Percentiles rank a stretch among this genome's conserved stretches.
These are phyloP conservation scores for Hydrophis major DNA, from an alignment of 2,797 vertebrate species.

Conservation along the genomic window DNA sequence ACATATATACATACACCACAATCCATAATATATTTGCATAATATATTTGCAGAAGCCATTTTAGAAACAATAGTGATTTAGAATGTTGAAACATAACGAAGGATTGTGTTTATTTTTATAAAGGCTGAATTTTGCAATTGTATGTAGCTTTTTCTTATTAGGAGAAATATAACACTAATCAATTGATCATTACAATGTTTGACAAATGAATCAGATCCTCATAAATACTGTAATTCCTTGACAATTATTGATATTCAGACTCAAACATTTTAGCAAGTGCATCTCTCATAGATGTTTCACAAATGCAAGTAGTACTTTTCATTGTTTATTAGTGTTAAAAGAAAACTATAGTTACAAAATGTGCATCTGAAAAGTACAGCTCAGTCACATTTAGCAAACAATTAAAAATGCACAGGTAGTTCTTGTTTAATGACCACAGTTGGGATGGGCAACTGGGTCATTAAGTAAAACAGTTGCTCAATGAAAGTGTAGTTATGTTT, in stretches of 20 bases:
- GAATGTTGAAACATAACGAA: background rate
- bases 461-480: too few relatives aligned
- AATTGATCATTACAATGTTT: background rate
- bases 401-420: background rate
- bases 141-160: background rate
- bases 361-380: background rate
- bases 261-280: background rate
- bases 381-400: background rate
- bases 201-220: background rate
- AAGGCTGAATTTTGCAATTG: background rate
- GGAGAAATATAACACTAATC: background rate
- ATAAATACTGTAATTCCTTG: background rate
- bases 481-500: background rate
- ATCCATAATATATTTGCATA: too few relatives aligned
- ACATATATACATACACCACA: background rate
- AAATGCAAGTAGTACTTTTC: background rate
- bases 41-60: too few relatives aligned
- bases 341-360: constrained; percentile 16
- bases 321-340: background rate
- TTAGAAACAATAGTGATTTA: background rate
- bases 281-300: background rate
- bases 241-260: background rate
- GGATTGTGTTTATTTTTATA: background rate
- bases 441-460: background rate
- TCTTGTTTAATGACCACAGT: background rate